phyloP scores from a whole-genome alignment of 2,113 vertebrate species.

The Anser brachyrhynchus region DNA sequence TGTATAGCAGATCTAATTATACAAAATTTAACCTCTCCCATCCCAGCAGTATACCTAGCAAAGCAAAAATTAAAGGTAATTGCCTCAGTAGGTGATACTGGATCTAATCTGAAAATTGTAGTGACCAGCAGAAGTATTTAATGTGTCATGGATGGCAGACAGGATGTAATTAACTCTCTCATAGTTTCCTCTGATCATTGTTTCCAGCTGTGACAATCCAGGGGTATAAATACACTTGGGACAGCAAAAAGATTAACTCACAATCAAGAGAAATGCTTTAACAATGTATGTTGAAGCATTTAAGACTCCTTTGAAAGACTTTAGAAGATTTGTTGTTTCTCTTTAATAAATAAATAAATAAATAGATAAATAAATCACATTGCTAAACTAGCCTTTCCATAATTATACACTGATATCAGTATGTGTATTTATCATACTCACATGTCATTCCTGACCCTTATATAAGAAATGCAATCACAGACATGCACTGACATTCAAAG shows the following conservation, averaged over 20 bases:
- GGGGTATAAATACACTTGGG: not conserved
- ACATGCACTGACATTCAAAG: not conserved
- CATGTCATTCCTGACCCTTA: not conserved
- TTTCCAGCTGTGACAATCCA: not conserved
- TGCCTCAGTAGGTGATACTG: not conserved
- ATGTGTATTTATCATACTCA: not conserved
- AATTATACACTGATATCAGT: not conserved
- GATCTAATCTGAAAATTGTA: not conserved
- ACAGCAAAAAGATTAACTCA: not conserved
- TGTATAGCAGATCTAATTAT: not conserved
- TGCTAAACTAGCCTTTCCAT: not conserved
- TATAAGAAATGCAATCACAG: fast-evolving
- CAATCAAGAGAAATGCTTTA: not conserved
- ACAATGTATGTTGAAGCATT: not conserved
- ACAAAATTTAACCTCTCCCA: not conserved
- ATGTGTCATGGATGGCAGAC: not conserved
- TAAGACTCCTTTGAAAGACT: not conserved
- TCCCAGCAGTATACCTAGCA: not conserved
- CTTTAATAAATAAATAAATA: not conserved
- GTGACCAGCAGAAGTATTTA: not conserved
- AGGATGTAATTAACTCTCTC: not conserved
- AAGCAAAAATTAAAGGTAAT: not conserved
- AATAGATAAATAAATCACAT: not conserved
- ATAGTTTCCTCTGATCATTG: constrained; percentile 1
- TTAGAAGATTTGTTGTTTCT: not conserved